A percentile compares a stretch with the other conserved stretches of the same genome.
These are phyloP conservation scores for Heliconius aoede DNA, from an alignment of 2,888 invertebrate species.

Conservation along the genomic window DNA sequence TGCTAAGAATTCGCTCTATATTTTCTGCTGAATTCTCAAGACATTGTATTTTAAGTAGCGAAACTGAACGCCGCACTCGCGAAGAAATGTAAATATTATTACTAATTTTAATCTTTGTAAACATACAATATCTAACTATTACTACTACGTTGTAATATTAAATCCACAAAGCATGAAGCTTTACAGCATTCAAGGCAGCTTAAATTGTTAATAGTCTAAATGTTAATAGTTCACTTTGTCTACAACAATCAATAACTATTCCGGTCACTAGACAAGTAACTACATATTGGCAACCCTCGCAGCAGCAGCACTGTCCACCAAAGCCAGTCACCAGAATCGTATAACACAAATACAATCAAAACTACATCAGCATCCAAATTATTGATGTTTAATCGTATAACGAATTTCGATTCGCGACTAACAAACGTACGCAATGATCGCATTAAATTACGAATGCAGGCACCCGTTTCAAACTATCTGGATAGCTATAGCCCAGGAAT, in stretches of 20 bases:
- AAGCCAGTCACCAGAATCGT: conserved; percentile 27
- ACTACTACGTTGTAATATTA: not conserved
- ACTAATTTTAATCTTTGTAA: not conserved
- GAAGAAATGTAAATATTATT: too few species aligned
- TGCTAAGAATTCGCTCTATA: too few species aligned
- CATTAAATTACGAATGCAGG: conserved; percentile 66
- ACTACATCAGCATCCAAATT: conserved; percentile 42
- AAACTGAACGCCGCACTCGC: too few species aligned
- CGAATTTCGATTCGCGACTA: conserved; percentile 55
- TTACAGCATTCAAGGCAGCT: not conserved
- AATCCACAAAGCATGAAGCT: not conserved
- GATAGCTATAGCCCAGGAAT: conserved; percentile 47
- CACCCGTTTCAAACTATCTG: conserved; percentile 57
- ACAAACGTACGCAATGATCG: conserved; percentile 59
- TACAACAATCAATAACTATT: conserved; percentile 1
- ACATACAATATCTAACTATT: not conserved
- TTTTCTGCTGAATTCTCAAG: too few species aligned
- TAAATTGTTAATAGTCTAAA: too few species aligned
- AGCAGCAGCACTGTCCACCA: not conserved
- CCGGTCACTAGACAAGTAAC: conserved; percentile 3
- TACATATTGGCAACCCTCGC: not conserved
- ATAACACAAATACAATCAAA: conserved; percentile 40
- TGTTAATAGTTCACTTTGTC: not conserved
- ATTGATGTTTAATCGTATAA: conserved; percentile 52
- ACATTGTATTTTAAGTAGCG: too few species aligned